Percentiles rank a stretch among this genome's conserved stretches.
phyloP scores from a whole-genome alignment of 1,140 invertebrate species.

The Anoplophora glabripennis region DNA sequence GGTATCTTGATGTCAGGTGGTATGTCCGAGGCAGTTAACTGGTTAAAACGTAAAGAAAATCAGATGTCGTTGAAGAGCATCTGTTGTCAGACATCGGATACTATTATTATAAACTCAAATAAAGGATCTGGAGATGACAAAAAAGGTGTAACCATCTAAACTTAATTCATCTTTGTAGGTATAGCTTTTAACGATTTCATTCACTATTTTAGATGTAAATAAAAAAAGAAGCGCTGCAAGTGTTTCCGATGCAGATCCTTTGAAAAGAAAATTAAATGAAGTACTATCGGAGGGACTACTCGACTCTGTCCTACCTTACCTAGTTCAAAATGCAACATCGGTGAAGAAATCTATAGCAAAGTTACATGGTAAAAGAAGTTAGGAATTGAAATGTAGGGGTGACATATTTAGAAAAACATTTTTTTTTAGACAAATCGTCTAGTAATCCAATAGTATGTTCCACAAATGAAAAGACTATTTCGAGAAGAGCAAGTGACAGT shows the following conservation, averaged over 20 bases:
- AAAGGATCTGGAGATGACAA: conserved; percentile 25
- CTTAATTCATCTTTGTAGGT: neutral
- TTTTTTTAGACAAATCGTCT: too few relatives aligned
- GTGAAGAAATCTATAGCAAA: conserved; percentile 17
- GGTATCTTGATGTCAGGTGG: conserved; percentile 55
- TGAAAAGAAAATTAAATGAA: conserved; percentile 56
- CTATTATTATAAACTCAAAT: neutral
- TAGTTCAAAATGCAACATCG: conserved; percentile 20
- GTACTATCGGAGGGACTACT: conserved; percentile 74
- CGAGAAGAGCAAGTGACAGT: conserved; percentile 24
- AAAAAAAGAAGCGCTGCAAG: conserved; percentile 6
- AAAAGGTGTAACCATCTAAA: conserved; percentile 17
- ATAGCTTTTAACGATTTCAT: neutral
- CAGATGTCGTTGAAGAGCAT: conserved; percentile 39
- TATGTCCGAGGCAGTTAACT: conserved; percentile 58
- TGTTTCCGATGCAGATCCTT: conserved; percentile 18
- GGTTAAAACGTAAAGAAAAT: conserved; percentile 57
- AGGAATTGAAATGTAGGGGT: too few relatives aligned
- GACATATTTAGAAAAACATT: too few relatives aligned
- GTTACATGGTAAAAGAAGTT: neutral
- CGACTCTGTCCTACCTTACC: conserved; percentile 67
- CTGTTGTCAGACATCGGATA: conserved; percentile 33
- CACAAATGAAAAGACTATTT: conserved; percentile 8
- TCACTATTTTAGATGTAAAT: conserved; percentile 7
- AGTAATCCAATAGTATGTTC: neutral